Base-by-base conservation (phyloP, 2,888 invertebrate genomes). In the Apamea anceps region DNA sequence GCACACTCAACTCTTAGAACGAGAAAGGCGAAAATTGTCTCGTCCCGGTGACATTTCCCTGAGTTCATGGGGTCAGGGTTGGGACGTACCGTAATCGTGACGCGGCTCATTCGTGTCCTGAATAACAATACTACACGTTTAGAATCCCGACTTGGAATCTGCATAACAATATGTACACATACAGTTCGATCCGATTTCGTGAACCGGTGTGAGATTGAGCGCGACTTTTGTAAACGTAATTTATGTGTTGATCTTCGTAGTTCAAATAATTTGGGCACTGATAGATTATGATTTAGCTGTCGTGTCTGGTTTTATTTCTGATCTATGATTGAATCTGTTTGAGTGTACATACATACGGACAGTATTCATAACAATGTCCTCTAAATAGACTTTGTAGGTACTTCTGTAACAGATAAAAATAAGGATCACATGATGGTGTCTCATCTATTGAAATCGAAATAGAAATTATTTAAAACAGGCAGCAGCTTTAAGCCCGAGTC, bases 21-120 rank as follows among this genome's bases (percentile, higher is more conserved):
- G 75, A 80, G 82, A 84, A 67, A 84, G 85, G 81, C 81, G 88
- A 89, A 89, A 89, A 89, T 88, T 86, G 86, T 89, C 89, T 92
- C 85, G 91, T 93, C 92, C 91, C 90, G 87, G 92, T 95, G 94
- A 95, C 95, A 95, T 95, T 95, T 94, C 89, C 90, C 90, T 88
- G 93, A 93, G 96, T 96, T 96, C 96, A 96, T 92, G 92, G 91
- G 96, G 96, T 96, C 96, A 96, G 94, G 96, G 96, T 95, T 96
- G 92, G 92, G 90, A 90, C 88, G 89, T 90, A 91, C 93, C 93
- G 93, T 92, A 93, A 92, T 93, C 93, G 93, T 91, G 93, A 93
- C 93, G 93, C 91, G 92, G 89, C 91, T 89, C 90, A 87, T 92
- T 93, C 96, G 95, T 93, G 95, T 86, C 88, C 87, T 90, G 96